Base-by-base conservation (phyloP, 2,797 vertebrate species). In the Chiloscyllium punctatum region DNA sequence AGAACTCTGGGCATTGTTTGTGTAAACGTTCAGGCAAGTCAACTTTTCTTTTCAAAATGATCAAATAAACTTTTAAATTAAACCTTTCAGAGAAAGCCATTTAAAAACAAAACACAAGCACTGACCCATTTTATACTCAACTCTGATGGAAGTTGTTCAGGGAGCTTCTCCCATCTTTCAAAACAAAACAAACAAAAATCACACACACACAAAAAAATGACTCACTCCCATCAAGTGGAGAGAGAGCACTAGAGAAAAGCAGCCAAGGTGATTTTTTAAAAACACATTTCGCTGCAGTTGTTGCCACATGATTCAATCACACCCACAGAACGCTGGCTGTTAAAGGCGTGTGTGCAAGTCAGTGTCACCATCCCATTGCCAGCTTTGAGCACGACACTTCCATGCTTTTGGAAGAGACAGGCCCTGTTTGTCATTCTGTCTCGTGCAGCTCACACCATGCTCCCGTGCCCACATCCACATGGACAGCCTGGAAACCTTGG, bases 191-290 rank as follows among this genome's bases (percentile, higher is more conserved):
- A 74, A 92, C 90, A 69, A 69, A 48, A 69, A 69, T 92, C 23
- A 37, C 37, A 62, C 57, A 57, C 57, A 57, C 42, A 48, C 0
- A 77, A 77, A 69, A 66, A 66, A 92, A 42, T 92, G 90, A 92
- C 90, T 92, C 62, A 92, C 90, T 92, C 66, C 37, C 90, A 92
- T 92, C 48, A 69, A 92, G 66, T 92, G 90, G 90, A 69, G 90
- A 92, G 90, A 77, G 72, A 33, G 72, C 33, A 69, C 13, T 37
- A 69, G 90, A 37, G 66, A 42, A 25, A 92, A 92, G 9, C 90
- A 68, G 90, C 18, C 37, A 62, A 92, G 3, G 57, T 42, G 62
- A 68, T 68, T 68, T 68, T 57, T 86, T 88, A 33, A 27, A 72
- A 27, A 74, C 16, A 92, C n/a, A 27, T 42, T 91, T 69, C 16